Base-by-base conservation (phyloP, 2,797 vertebrate species). In the Enoplosus armatus region DNA sequence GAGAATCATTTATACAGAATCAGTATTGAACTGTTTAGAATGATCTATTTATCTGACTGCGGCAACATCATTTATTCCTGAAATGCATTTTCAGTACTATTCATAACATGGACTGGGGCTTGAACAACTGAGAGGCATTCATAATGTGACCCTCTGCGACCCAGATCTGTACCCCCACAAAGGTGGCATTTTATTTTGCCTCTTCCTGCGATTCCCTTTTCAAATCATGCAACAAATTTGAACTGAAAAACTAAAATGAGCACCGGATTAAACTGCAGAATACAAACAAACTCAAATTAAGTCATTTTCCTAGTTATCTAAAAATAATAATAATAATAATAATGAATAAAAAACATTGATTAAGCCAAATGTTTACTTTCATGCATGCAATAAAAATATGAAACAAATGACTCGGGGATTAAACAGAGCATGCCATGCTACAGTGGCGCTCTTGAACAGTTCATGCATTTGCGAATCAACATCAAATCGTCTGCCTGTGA, bases 401-500 rank as follows among this genome's bases (percentile, higher is more conserved):
- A 29, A 53, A 68, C 3, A 26, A 7, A n/a, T 24, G 5, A 48
- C 3, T 24, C 8, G 50, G 31, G 31, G 8, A n/a, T 22, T 33
- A 41, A 75, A 58, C n/a, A 51, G 8, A 59, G 33, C 24, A 39
- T 45, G 29, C 15, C 24, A 39, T 45, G 29, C 15, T 26, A n/a
- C 20, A 18, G 39, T 12, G 45, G 5, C 22, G 39, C 27, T 31
- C 11, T 35, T 33, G 14, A n/a, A n/a, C n/a, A n/a, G 8, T 45
- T 27, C 2, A 41, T 35, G 26, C 14, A 31, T 41, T 37, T 26
- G n/a, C 33, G 41, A 53, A 54, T 26, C 12, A 16, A 45, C 22
- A 26, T 75, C 15, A 76, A 4, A 27, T 60, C 27, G 8, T 15
- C 43, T 24, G 24, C 58, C 51, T 68, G 62, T 67, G 55, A 50